A percentile compares a stretch with the other conserved stretches of the same genome.
Conservation (phyloP, 2,888 invertebrate genomes). For the Lepidochitona cinerea region DNA sequence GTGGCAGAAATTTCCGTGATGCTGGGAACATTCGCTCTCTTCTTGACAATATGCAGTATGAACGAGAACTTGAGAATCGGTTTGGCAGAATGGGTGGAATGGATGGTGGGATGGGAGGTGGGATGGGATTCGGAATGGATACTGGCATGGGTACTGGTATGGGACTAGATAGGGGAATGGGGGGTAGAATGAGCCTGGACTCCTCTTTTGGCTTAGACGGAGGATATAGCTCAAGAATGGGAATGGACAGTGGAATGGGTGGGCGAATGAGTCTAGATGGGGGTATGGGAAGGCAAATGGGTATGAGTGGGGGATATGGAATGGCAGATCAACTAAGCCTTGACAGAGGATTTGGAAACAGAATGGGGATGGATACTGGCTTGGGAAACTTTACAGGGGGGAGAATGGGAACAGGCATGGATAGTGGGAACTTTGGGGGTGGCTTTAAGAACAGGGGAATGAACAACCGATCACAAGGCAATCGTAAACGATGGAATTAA, state of each 20-base stretch:
- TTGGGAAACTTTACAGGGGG: constrained; percentile 1
- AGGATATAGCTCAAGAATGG: not conserved
- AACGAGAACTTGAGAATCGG: not conserved
- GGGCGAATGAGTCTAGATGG: not conserved
- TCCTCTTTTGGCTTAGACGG: not conserved
- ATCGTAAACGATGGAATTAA: not conserved
- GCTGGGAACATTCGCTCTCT: not conserved
- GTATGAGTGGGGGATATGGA: not conserved
- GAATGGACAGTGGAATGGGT: constrained; percentile 3
- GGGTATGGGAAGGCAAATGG: not conserved
- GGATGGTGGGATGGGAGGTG: constrained; percentile 6
- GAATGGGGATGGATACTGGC: not conserved
- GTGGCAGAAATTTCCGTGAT: not conserved
- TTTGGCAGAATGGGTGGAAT: not conserved
- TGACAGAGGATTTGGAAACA: not conserved
- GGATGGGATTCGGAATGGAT: not conserved
- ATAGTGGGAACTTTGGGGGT: not conserved
- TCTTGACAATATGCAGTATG: not conserved
- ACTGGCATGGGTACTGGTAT: not conserved
- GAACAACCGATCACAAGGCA: not conserved
- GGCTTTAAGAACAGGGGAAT: not conserved
- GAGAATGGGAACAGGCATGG: not conserved
- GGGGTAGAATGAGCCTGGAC: not conserved
- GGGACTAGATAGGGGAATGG: not conserved
- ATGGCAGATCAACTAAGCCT: not conserved